Conservation (phyloP, 2,113 vertebrate species). For the Stigmatopora argus region DNA sequence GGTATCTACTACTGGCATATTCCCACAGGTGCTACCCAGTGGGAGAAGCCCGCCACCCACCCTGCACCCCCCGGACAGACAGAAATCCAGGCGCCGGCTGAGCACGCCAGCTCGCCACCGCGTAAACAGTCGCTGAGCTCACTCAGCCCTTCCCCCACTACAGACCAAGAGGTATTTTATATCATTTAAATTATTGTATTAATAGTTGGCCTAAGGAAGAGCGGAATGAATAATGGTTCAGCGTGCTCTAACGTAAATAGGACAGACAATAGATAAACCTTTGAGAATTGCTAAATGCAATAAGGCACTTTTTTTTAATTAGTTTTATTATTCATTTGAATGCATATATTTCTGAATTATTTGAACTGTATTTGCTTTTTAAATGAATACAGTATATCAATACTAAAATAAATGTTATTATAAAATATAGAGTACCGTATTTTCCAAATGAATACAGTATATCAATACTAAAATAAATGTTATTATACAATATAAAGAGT, state of each 20-base stretch:
- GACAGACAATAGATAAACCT: not conserved
- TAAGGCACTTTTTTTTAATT: not conserved
- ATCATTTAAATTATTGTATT: not conserved
- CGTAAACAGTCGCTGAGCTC: slow-evolving; percentile 83
- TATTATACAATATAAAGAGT: no score
- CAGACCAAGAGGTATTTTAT: slow-evolving; percentile 78
- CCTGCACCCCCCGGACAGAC: slow-evolving; percentile 65
- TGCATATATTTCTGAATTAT: no score
- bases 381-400: no score
- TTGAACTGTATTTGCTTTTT: no score
- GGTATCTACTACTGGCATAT: slow-evolving; percentile 98
- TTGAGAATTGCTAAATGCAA: not conserved
- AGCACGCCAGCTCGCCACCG: slow-evolving; percentile 30
- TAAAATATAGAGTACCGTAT: no score
- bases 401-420: no score
- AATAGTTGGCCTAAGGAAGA: not conserved
- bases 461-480: no score
- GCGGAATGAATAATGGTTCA: not conserved
- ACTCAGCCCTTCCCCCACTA: slow-evolving; percentile 85
- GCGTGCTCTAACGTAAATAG: not conserved
- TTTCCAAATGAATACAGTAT: no score
- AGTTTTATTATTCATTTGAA: not conserved
- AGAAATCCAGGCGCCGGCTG: slow-evolving; percentile 25
- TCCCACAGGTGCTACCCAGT: slow-evolving; percentile 95
- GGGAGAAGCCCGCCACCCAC: slow-evolving; percentile 82